Conservation (phyloP, 2,113 vertebrate genomes). For the Tautogolabrus adspersus region DNA sequence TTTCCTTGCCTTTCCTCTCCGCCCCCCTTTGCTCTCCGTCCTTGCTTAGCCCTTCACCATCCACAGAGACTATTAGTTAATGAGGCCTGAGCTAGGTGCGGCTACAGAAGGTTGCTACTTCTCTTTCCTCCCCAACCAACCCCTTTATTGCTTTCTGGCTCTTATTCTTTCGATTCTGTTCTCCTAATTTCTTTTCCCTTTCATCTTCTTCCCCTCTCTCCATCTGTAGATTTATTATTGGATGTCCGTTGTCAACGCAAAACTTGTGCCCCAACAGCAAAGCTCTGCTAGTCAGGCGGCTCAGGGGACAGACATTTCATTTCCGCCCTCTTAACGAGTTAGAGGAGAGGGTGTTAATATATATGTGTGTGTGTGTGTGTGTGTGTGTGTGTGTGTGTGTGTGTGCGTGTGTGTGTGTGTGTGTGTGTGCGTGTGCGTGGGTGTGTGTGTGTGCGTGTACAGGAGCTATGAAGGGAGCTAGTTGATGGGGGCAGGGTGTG, state of each 20-base stretch:
- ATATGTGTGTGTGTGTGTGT: constrained; percentile 15
- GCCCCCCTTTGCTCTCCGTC: constrained; percentile 12
- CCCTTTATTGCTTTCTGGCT: constrained; percentile 6
- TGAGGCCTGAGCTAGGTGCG: constrained; percentile 84
- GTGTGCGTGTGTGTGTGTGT: no score
- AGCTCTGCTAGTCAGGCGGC: constrained; percentile 85
- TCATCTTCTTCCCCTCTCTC: constrained; percentile 19
- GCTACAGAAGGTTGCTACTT: constrained; percentile 84
- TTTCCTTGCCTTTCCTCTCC: neutral
- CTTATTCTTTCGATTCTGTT: constrained; percentile 2
- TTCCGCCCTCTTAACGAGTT: constrained; percentile 94
- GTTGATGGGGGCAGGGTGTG: constrained; percentile 60
- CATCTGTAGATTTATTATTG: constrained; percentile 51
- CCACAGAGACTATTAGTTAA: constrained; percentile 90
- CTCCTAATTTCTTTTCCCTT: neutral
- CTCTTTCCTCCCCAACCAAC: constrained; percentile 34
- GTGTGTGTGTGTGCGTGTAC: constrained; percentile 7
- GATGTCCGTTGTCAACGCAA: constrained; percentile 36
- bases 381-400: neutral
- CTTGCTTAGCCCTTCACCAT: constrained; percentile 46
- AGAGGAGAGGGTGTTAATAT: constrained; percentile 53
- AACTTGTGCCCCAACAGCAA: constrained; percentile 83
- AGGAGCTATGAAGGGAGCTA: constrained; percentile 70
- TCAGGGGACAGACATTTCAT: constrained; percentile 88
- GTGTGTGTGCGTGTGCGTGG: no score